Conservation (phyloP, 1,140 invertebrate genomes). For the Leptopilina clavipes region DNA sequence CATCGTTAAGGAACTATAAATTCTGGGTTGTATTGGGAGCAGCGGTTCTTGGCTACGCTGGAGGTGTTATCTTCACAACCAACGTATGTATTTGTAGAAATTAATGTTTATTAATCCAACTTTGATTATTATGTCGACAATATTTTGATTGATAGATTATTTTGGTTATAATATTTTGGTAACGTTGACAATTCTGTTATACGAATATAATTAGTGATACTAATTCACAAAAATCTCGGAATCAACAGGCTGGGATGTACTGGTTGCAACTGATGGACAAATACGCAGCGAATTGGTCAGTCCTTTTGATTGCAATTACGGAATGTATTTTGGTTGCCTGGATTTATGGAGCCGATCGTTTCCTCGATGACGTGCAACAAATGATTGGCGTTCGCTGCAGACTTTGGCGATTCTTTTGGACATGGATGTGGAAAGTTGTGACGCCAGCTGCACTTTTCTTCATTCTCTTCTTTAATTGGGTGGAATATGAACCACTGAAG, state of each 20-base stretch:
- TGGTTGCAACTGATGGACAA: constrained; percentile 90
- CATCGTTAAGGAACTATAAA: constrained; percentile 82
- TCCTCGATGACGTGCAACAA: constrained; percentile 84
- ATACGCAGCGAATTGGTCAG: constrained; percentile 91
- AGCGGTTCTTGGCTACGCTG: constrained; percentile 83
- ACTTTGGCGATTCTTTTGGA: constrained; percentile 86
- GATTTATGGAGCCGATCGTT: constrained; percentile 89
- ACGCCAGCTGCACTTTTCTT: constrained; percentile 86
- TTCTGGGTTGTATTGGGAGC: constrained; percentile 81
- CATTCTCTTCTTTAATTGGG: constrained; percentile 88
- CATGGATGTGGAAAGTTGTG: constrained; percentile 85
- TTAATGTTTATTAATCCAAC: too few relatives aligned
- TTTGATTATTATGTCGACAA: too few relatives aligned
- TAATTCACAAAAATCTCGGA: too few relatives aligned
- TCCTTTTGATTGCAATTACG: constrained; percentile 86
- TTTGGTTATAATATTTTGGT: too few relatives aligned
- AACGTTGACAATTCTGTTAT: too few relatives aligned
- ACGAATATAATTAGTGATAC: too few relatives aligned
- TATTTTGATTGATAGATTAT: too few relatives aligned
- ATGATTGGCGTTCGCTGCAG: constrained; percentile 86
- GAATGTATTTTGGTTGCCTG: constrained; percentile 87
- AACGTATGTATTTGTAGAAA: constrained; percentile 78
- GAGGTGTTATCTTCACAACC: constrained; percentile 86
- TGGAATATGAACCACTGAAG: constrained; percentile 85
- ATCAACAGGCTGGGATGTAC: constrained; percentile 88